A percentile compares a stretch with the other conserved stretches of the same genome.
These are phyloP conservation scores for Aphelinus certus DNA, from an alignment of 1,140 invertebrate genomes.

Conservation along the genomic window DNA sequence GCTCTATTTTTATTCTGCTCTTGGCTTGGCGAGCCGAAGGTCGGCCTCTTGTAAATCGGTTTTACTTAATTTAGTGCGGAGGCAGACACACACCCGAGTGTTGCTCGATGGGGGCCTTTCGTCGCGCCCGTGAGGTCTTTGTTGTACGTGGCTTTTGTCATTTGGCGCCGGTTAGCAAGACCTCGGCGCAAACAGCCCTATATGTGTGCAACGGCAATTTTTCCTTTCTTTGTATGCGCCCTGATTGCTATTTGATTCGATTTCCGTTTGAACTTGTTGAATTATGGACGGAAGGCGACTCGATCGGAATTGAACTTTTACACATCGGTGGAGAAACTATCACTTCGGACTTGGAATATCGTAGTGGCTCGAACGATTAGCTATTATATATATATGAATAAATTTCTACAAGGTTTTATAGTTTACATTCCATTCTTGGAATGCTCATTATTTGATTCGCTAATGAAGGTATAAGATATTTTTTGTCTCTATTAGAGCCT, in stretches of 20 bases:
- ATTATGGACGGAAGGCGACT: no score
- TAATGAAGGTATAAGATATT: no score
- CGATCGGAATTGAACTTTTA: no score
- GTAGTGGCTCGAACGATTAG: no score
- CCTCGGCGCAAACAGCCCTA: slow-evolving; percentile 5
- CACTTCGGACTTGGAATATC: no score
- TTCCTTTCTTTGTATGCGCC: not conserved
- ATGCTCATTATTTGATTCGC: no score
- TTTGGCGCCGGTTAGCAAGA: slow-evolving; percentile 28
- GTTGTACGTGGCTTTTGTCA: slow-evolving; percentile 8
- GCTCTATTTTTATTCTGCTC: not conserved
- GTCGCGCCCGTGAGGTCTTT: not conserved
- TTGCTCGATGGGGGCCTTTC: not conserved
- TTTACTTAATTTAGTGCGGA: no score
- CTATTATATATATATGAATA: no score
- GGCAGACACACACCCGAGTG: not conserved
- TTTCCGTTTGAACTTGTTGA: not conserved
- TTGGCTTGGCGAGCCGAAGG: not conserved
- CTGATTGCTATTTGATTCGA: not conserved
- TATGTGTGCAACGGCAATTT: not conserved
- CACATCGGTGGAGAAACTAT: no score
- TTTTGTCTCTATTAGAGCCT: no score
- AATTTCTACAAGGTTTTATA: no score
- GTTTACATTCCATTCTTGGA: no score
- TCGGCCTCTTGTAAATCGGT: not conserved